Conservation (phyloP, 92 coral and sea anemone species). For the Actinostola sp. region DNA sequence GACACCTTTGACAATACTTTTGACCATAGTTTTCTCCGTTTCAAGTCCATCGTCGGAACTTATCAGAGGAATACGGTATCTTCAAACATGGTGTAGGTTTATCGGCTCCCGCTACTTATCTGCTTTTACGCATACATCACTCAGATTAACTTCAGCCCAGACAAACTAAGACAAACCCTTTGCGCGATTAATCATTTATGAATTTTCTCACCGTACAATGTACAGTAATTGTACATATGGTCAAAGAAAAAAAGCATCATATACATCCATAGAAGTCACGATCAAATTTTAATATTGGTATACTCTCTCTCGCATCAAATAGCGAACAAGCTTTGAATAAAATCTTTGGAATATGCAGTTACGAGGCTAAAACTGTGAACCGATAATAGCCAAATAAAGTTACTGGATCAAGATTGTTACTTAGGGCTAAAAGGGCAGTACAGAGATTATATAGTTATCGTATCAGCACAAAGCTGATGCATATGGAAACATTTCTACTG, state of each 20-base stretch:
- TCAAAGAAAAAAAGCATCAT: no score
- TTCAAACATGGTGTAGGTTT: no score
- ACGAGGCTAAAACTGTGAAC: neutral
- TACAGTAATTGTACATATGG: neutral
- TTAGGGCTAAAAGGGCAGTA: neutral
- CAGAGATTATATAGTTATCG: constrained; percentile 8
- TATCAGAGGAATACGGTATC: neutral
- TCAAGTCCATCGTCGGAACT: no score
- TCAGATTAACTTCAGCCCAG: constrained; percentile 1
- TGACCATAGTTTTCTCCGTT: no score
- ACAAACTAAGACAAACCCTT: neutral
- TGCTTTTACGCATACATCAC: no score
- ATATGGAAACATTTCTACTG: neutral
- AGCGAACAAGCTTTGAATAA: neutral
- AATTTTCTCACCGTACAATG: neutral
- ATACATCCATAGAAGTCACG: no score
- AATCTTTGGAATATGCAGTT: neutral
- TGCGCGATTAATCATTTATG: constrained; percentile 5
- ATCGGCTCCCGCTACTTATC: no score
- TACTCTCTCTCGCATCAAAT: neutral
- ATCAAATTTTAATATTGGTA: no score
- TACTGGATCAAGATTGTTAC: neutral
- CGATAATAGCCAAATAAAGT: constrained; percentile 6
- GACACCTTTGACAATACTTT: neutral
- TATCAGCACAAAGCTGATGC: neutral